Evolutionary conservation across 1,140 invertebrate species (phyloP).

Genomic region (Adoxophyes honmai): DNA sequence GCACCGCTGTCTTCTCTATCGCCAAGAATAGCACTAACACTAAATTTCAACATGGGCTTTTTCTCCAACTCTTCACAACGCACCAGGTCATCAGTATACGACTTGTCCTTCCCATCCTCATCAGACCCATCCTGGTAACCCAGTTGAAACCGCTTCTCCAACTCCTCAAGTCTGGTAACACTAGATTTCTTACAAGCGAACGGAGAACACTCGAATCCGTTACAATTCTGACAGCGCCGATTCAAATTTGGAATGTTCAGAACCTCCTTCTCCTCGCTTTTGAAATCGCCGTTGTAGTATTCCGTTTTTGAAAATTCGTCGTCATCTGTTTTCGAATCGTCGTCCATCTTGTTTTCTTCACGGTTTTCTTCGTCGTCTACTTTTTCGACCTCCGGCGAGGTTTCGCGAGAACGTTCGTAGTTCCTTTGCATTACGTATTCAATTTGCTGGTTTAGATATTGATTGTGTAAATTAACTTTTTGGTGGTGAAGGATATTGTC

Average conservation of each 20-base stretch:
- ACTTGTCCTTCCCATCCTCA: constrained; percentile 47
- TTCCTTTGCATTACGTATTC: constrained; percentile 65
- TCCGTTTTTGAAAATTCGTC: constrained; percentile 66
- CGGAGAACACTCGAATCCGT: constrained; percentile 51
- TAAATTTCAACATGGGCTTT: constrained; percentile 93
- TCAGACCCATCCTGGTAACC: constrained; percentile 60
- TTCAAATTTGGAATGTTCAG: constrained; percentile 54
- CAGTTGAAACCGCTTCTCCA: constrained; percentile 62
- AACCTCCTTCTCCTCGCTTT: constrained; percentile 51
- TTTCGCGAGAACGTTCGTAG: constrained; percentile 57
- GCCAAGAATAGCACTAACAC: constrained; percentile 93
- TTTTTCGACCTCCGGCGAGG: constrained; percentile 59
- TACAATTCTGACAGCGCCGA: constrained; percentile 49
- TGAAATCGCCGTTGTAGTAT: constrained; percentile 46
- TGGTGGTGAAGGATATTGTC: constrained; percentile 73
- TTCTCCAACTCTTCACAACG: constrained; percentile 66
- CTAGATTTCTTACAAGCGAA: constrained; percentile 63
- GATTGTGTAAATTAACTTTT: constrained; percentile 69
- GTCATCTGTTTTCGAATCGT: constrained; percentile 51
- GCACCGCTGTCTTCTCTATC: constrained; percentile 42
- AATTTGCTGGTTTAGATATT: constrained; percentile 70
- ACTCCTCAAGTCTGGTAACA: constrained; percentile 51
- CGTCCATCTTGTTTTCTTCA: constrained; percentile 38
- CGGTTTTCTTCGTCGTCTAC: constrained; percentile 47
- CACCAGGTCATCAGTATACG: constrained; percentile 55